These are phyloP conservation scores for Philonicus albiceps DNA, from an alignment of 2,888 invertebrate species.

Conservation along the genomic window DNA sequence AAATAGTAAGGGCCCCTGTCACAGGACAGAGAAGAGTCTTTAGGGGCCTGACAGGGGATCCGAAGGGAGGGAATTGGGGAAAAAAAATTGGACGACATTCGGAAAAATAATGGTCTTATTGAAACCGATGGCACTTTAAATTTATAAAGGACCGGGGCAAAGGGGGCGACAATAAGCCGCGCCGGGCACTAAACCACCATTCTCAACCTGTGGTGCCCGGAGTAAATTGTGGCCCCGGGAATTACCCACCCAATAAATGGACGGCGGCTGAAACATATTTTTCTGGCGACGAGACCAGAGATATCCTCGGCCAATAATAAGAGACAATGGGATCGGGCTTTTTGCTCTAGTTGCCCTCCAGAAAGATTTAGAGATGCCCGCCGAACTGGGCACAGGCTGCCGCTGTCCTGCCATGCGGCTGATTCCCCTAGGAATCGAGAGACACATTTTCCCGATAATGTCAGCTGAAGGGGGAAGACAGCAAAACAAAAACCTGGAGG, in stretches of 20 bases:
- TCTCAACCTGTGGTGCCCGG: conserved; percentile 9
- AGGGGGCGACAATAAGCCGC: conserved; percentile 8
- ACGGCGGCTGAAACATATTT: conserved; percentile 35
- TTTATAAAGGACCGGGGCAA: conserved; percentile 3
- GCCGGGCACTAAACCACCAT: background rate
- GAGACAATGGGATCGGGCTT: conserved; percentile 43
- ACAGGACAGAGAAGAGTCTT: background rate
- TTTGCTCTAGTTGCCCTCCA: conserved; percentile 6
- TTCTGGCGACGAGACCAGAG: conserved; percentile 35
- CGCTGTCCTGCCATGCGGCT: background rate
- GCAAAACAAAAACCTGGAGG: background rate
- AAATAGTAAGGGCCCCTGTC: background rate
- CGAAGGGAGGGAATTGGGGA: background rate
- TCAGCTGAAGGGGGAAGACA: conserved; percentile 14
- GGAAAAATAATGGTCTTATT: conserved; percentile 33
- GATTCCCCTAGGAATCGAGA: conserved; percentile 20
- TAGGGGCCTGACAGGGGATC: background rate
- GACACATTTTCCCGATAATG: background rate
- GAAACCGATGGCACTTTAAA: conserved; percentile 31
- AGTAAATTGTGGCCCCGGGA: conserved; percentile 30
- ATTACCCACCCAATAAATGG: conserved; percentile 31
- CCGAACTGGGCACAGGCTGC: background rate
- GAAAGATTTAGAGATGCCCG: background rate
- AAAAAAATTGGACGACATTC: conserved; percentile 27
- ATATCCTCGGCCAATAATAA: conserved; percentile 43